These are phyloP conservation scores for Eugnorisma glareosa DNA, from an alignment of 2,888 invertebrate species.

Conservation along the genomic window DNA sequence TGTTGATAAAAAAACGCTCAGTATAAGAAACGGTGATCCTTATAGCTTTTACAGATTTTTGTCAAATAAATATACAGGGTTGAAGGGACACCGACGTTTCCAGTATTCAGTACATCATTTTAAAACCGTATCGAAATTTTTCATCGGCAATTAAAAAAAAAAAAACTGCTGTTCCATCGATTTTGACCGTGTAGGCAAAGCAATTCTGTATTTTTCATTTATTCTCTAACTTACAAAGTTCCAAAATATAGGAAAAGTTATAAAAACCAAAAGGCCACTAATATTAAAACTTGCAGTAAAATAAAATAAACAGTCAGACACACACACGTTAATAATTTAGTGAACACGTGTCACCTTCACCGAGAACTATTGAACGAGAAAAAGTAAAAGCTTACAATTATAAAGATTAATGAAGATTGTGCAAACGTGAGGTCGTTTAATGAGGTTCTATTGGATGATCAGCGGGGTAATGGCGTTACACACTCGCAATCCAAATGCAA, in stretches of 20 bases:
- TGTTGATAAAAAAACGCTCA: neutral
- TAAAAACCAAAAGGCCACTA: constrained; percentile 9
- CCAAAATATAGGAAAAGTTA: constrained; percentile 1
- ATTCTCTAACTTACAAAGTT: neutral
- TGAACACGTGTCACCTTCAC: constrained; percentile 40
- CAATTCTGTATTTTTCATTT: too few relatives aligned
- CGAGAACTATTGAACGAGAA: neutral
- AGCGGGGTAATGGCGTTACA: neutral
- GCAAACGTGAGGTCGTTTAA: constrained; percentile 17
- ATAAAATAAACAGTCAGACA: constrained; percentile 19
- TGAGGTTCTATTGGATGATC: neutral
- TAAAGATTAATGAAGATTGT: constrained; percentile 22
- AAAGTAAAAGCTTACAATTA: constrained; percentile 21
- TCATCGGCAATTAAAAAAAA: too few relatives aligned
- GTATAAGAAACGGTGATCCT: too few relatives aligned
- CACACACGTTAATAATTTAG: constrained; percentile 46
- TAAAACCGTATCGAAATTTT: too few relatives aligned
- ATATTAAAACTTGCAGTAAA: constrained; percentile 18
- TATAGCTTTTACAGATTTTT: neutral
- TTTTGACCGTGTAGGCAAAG: too few relatives aligned
- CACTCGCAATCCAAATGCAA: neutral
- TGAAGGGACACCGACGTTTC: too few relatives aligned
- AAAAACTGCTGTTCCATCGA: too few relatives aligned
- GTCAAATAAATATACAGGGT: neutral
- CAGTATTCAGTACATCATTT: too few relatives aligned